phyloP scores from a whole-genome alignment of 2,888 invertebrate genomes.

The Danaus chrysippus region DNA sequence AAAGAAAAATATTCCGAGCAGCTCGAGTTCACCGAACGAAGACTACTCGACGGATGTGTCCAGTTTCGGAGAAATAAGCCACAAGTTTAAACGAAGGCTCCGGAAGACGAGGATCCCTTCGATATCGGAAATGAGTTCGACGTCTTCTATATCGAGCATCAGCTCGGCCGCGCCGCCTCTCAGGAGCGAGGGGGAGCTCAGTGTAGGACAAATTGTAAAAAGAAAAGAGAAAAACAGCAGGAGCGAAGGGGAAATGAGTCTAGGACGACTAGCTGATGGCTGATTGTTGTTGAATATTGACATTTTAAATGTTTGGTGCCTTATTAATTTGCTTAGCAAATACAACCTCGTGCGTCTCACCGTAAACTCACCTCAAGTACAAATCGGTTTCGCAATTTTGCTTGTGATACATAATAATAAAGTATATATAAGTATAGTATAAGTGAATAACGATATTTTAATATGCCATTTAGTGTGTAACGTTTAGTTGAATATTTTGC shows the following conservation, averaged over 20 bases:
- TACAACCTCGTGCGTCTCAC: constrained; percentile 25
- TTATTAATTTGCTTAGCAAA: constrained; percentile 30
- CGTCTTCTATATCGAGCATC: constrained; percentile 46
- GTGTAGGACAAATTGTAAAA: constrained; percentile 42
- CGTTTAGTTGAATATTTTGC: constrained; percentile 28
- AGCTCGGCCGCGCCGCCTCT: constrained; percentile 55
- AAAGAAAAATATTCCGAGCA: constrained; percentile 39
- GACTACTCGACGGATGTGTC: constrained; percentile 66
- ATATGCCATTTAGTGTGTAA: constrained; percentile 19
- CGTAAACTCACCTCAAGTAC: constrained; percentile 60
- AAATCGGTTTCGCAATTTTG: constrained; percentile 55
- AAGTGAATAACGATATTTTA: constrained; percentile 23
- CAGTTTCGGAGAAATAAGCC: constrained; percentile 65
- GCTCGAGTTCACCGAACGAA: constrained; percentile 63
- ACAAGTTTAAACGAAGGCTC: constrained; percentile 45
- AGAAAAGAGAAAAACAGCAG: constrained; percentile 40
- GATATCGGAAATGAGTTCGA: constrained; percentile 55
- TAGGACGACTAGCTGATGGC: constrained; percentile 25
- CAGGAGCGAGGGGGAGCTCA: constrained; percentile 64
- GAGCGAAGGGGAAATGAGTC: constrained; percentile 57
- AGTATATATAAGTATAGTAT: constrained; percentile 32
- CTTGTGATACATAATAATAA: constrained; percentile 44
- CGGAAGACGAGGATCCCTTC: constrained; percentile 42
- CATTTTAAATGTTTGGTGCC: constrained; percentile 19
- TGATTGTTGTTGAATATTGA: constrained; percentile 14